Base-by-base conservation (phyloP, 2,113 vertebrate species). In the Blennius ocellaris region DNA sequence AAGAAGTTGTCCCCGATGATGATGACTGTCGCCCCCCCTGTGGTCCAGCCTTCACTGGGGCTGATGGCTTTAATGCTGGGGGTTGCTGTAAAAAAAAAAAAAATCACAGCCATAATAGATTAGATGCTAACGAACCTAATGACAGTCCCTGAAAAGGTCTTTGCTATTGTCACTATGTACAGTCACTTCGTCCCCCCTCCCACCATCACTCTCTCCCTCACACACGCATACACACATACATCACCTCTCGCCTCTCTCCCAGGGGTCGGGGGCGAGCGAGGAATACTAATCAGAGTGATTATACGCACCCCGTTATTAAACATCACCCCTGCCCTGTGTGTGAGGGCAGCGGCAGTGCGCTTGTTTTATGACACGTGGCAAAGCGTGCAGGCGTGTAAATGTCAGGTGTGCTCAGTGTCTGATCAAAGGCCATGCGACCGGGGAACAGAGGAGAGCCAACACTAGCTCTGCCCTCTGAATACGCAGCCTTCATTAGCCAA, bases 51-150 rank as follows among this genome's bases (percentile, higher is more conserved):
- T 96, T 98, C 97, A 90, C 97, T 98, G 89, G 97, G 97, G 94
- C 97, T 98, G 95, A 98, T 98, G 93, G 97, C 97, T 96, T 98
- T 98, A 94, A 98, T 97, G 96, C 97, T 97, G 86, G 97, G 97
- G 87, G 97, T 97, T 54, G 90, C 91, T 92, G 83, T 2, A 50
- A 48, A 47, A n/a, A 15, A 53, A 55, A 61, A 30, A 8, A 16
- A 44, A 78, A 39, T 69, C 49, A 77, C 50, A 80, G 37, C 78
- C 16, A 86, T 62, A 83, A 76, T 54, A 83, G 69, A 86, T 81
- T 60, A 84, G 78, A 68, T 15, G 59, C 56, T 81, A 82, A 83
- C 56, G 52, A 78, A 73, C 55, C 38, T 76, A 75, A 73, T 64
- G 80, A 74, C 80, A 72, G 61, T 54, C 61, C 43, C 78, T 67